phyloP scores from a whole-genome alignment of 2,797 vertebrate species.

The Scleropages formosus region DNA sequence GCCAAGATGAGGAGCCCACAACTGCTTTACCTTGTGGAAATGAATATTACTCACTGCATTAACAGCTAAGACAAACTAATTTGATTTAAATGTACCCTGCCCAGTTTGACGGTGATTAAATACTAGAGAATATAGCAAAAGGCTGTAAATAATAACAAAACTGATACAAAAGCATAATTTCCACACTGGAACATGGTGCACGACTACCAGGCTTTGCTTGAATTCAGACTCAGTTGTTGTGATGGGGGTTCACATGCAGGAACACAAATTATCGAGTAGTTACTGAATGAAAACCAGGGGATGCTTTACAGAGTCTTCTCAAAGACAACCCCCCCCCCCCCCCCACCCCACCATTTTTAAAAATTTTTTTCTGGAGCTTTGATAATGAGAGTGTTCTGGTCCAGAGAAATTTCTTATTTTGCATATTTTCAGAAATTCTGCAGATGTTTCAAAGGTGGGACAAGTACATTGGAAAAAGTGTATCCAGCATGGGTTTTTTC shows the following conservation, averaged over 20 bases:
- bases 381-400: background rate
- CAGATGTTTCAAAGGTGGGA: background rate
- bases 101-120: constrained; percentile 10
- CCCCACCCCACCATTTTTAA: constrained; percentile 10
- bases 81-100: constrained; percentile 25
- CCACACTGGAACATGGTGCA: background rate
- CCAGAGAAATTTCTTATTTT: no score
- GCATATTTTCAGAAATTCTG: no score
- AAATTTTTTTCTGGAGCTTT: background rate
- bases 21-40: constrained; percentile 22
- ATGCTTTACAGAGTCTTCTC: background rate
- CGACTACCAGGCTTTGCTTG: background rate
- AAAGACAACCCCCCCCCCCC: constrained; percentile 1
- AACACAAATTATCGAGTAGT: background rate
- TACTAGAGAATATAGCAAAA: background rate
- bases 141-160: constrained; percentile 2
- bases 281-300: constrained; percentile 2
- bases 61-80: constrained; percentile 27
- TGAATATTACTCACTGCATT: constrained; percentile 17
- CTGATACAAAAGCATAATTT: background rate
- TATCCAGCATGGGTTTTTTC: background rate
- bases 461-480: background rate
- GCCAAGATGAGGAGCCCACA: constrained; percentile 17
- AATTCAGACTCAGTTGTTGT: background rate
- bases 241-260: background rate